These are phyloP conservation scores for Drosophila ercepeae DNA, from an alignment of 1,140 invertebrate species.

Conservation along the genomic window DNA sequence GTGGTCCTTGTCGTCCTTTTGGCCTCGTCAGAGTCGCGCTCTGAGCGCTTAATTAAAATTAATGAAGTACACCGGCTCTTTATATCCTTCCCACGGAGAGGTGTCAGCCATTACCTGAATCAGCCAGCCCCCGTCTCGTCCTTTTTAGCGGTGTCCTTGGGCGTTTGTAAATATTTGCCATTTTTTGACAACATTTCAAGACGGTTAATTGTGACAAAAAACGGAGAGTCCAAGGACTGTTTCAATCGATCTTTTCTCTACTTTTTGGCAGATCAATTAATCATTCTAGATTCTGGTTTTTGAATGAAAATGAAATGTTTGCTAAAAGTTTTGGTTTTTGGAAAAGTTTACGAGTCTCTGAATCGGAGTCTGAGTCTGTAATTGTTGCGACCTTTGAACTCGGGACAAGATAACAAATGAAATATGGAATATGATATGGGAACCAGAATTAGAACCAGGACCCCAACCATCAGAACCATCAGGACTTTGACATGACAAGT, in stretches of 20 bases:
- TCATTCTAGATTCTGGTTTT: conserved; percentile 11
- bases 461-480: no score
- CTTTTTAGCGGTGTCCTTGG: conserved; percentile 7
- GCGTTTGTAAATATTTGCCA: conserved; percentile 63
- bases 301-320: no score
- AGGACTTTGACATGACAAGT: no score
- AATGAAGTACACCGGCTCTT: conserved; percentile 74
- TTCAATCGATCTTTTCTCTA: no score
- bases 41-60: conserved; percentile 77
- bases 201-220: conserved; percentile 65
- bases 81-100: conserved; percentile 64
- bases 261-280: conserved; percentile 24
- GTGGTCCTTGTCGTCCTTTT: conserved; percentile 26
- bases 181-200: conserved; percentile 64
- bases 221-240: not conserved
- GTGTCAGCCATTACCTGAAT: conserved; percentile 51
- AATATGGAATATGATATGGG: no score
- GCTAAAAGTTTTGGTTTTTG: no score
- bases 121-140: not conserved
- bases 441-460: no score
- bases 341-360: no score
- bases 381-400: conserved; percentile 16
- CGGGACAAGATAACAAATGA: conserved; percentile 30
- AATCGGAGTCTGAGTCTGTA: no score
- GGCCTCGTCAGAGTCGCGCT: conserved; percentile 56